phyloP scores from a whole-genome alignment of 30 jellyfish, hydroid and myxozoan genomes.

The Turritopsis rubra region DNA sequence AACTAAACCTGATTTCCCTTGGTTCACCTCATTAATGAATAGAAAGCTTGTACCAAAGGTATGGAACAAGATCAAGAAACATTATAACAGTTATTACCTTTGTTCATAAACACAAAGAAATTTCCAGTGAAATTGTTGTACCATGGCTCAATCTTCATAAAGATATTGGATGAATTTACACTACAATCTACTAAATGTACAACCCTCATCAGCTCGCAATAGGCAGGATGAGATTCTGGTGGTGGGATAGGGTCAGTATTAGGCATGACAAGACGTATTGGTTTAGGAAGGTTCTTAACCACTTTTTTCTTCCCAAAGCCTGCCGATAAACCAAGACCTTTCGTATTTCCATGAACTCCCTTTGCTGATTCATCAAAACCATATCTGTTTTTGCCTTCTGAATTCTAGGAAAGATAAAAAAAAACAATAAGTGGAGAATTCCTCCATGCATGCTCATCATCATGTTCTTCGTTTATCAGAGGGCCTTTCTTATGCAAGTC shows the following conservation, averaged over 20 bases:
- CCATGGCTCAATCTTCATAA: slow-evolving; percentile 16
- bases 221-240: slow-evolving; percentile 20
- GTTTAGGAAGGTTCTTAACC: slow-evolving; percentile 14
- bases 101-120: slow-evolving; percentile 30
- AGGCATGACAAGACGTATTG: slow-evolving; percentile 11
- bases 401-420: not conserved
- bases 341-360: slow-evolving; percentile 12
- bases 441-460: not conserved
- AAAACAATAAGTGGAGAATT: not conserved
- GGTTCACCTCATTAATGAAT: not conserved
- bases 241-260: slow-evolving; percentile 13
- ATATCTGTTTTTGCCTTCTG: slow-evolving; percentile 23
- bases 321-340: slow-evolving; percentile 18
- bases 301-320: slow-evolving; percentile 14
- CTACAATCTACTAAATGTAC: slow-evolving; percentile 21
- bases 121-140: slow-evolving; percentile 28
- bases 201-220: slow-evolving; percentile 27
- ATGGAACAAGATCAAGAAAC: not conserved
- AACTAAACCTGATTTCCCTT: too few relatives aligned
- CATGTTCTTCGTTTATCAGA: too few relatives aligned
- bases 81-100: not conserved
- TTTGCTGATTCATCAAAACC: slow-evolving; percentile 6
- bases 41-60: too few relatives aligned
- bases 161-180: slow-evolving; percentile 15
- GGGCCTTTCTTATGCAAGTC: too few relatives aligned